Percentiles rank a stretch among this genome's conserved stretches.
phyloP scores from a whole-genome alignment of 2,888 invertebrate species.

The Neoscelio sp. region DNA sequence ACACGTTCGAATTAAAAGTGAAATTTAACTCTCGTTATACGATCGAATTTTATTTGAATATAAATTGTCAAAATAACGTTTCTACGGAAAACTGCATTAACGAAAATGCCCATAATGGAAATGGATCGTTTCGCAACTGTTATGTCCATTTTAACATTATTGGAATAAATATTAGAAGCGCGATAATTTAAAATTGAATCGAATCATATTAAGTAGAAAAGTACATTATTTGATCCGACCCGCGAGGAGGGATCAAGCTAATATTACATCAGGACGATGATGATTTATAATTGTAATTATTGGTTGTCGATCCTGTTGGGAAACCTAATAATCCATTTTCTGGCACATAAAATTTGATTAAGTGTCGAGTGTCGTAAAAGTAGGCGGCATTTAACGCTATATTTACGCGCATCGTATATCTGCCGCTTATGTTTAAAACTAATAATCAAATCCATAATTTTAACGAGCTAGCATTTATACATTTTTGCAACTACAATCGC shows the following conservation, averaged over 20 bases:
- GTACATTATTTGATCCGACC: constrained; percentile 30
- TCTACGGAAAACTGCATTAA: constrained; percentile 24
- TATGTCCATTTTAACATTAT: constrained; percentile 21
- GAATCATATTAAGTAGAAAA: constrained; percentile 40
- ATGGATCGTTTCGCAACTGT: constrained; percentile 29
- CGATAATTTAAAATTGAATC: constrained; percentile 8
- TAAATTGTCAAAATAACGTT: constrained; percentile 26
- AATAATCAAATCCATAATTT: too few species aligned
- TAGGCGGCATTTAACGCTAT: constrained; percentile 11
- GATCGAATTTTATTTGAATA: not conserved
- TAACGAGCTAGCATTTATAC: too few species aligned
- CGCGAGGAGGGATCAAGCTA: constrained; percentile 12
- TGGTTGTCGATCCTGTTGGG: constrained; percentile 16
- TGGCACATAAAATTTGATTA: constrained; percentile 22
- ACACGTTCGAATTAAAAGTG: constrained; percentile 19
- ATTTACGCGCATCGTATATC: constrained; percentile 5
- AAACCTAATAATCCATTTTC: constrained; percentile 31
- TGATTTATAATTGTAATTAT: constrained; percentile 55
- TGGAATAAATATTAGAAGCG: constrained; percentile 26
- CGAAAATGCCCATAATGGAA: constrained; percentile 19
- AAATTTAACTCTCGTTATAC: constrained; percentile 3
- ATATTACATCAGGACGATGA: constrained; percentile 30
- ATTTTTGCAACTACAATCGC: too few species aligned
- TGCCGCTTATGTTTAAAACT: not conserved
- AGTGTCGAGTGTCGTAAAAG: constrained; percentile 17